Conservation (phyloP, 2,113 vertebrate genomes). For the Spheniscus mendiculus region DNA sequence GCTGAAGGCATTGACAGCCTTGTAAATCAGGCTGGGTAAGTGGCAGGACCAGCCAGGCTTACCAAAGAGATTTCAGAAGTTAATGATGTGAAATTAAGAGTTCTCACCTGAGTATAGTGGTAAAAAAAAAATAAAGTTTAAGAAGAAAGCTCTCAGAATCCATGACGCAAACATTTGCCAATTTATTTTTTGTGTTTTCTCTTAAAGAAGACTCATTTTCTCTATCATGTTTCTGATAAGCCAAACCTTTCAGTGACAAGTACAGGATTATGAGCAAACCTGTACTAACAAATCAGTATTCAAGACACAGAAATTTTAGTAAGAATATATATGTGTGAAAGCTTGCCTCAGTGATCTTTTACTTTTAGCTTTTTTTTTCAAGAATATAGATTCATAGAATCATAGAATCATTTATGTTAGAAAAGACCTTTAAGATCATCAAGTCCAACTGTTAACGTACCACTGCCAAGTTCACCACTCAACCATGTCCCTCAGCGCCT, state of each 20-base stretch:
- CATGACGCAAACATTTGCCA: neutral
- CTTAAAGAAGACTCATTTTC: neutral
- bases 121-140: neutral
- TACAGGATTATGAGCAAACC: neutral
- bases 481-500: neutral
- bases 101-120: neutral
- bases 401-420: neutral
- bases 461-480: neutral
- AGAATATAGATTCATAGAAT: neutral
- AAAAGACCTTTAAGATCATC: neutral
- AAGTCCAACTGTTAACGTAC: neutral
- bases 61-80: neutral
- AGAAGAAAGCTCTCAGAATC: neutral
- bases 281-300: conserved; percentile 8
- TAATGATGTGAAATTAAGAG: neutral
- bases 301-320: neutral
- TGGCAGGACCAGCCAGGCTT: neutral
- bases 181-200: neutral
- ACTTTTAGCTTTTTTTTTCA: neutral
- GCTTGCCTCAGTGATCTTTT: neutral
- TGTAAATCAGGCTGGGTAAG: neutral
- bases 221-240: neutral
- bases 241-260: neutral
- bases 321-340: neutral
- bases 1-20: neutral